Evolutionary conservation across 1,140 invertebrate genomes (phyloP), one percentile per base, ranked within the genome.

Genomic region (Drosophila pruinosa): DNA sequence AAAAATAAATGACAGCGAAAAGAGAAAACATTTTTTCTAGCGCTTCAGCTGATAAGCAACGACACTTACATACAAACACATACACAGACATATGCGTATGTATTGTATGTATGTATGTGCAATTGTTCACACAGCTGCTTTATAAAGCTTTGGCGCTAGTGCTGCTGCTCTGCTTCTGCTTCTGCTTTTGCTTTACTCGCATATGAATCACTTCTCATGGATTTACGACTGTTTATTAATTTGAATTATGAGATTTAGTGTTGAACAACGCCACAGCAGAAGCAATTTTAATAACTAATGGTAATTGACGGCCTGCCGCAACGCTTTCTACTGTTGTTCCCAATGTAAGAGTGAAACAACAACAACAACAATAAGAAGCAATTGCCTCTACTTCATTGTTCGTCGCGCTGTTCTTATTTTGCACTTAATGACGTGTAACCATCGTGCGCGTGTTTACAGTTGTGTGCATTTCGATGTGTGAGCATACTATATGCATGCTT

Each of bases 11-110:
- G 68, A 65, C 76, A 76, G 59, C 63, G 43, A 88, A 85, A 86
- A 88, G 82, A 81, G 78, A 86, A 86, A 88, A 83, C 61, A 76
- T 83, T 83, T 82, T 81, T 85, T 85, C 73, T 85, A 88, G 78
- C 74, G 68, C 62, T 88, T 78, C 62, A 63, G 64, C 81, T 88
- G 81, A 85, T 86, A 85, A 85, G 82, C 73, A 39, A 63, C 69
- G 58, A 58, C 70, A 75, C 69, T 78, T 74, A 82, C 70, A 74
- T 45, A 67, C 10, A 50, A 14, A 50, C 26, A 54, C n/a, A 48
- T n/a, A 50, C 12, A 47, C 38, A 48, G 5, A 17, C 21, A 38
- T 7, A 19, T 8, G 28, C 14, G 31, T 17, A 17, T 15, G 21
- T 15, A 48, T n/a, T n/a, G n/a, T 57, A 5, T 7, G 38, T 15